These are phyloP conservation scores for Cheumatopsyche charites DNA, from an alignment of 1,140 invertebrate genomes.

Conservation along the genomic window DNA sequence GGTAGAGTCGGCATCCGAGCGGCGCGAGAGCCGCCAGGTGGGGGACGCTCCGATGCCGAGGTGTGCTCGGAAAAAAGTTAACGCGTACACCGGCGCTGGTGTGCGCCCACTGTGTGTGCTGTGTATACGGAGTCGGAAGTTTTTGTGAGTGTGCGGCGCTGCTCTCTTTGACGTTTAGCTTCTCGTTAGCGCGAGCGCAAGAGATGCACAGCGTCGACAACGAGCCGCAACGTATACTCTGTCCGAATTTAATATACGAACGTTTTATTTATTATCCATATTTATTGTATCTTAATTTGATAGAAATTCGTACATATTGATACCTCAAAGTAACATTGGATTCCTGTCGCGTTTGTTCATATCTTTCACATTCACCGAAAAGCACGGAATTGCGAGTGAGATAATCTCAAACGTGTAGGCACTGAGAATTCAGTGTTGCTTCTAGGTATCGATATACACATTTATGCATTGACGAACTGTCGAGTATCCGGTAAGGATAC, in stretches of 20 bases:
- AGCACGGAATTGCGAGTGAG: too few relatives aligned
- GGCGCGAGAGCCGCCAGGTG: background rate
- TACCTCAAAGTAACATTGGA: too few relatives aligned
- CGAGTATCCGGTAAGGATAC: too few relatives aligned
- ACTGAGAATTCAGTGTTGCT: too few relatives aligned
- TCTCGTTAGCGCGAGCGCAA: constrained; percentile 45
- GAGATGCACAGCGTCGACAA: constrained; percentile 34
- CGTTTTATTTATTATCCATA: background rate
- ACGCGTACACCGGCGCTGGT: constrained; percentile 25
- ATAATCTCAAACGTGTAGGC: too few relatives aligned
- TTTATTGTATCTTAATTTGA: background rate
- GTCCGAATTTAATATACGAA: background rate
- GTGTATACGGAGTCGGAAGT: constrained; percentile 7
- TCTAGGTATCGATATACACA: too few relatives aligned
- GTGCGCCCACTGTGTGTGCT: too few relatives aligned
- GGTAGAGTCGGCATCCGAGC: constrained; percentile 33
- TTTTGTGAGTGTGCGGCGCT: constrained; percentile 35
- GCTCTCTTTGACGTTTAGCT: constrained; percentile 47
- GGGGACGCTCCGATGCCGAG: constrained; percentile 11
- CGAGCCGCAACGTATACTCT: constrained; percentile 28
- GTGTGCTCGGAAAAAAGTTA: constrained; percentile 31
- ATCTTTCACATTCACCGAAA: too few relatives aligned
- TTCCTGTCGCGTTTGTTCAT: too few relatives aligned
- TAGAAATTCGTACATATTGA: too few relatives aligned
- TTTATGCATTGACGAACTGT: too few relatives aligned